A percentile compares a stretch with the other conserved stretches of the same genome.
Evolutionary conservation across 35 echinoderm and acorn worm genomes (phyloP).

Genomic region (Chiridota heheva): DNA sequence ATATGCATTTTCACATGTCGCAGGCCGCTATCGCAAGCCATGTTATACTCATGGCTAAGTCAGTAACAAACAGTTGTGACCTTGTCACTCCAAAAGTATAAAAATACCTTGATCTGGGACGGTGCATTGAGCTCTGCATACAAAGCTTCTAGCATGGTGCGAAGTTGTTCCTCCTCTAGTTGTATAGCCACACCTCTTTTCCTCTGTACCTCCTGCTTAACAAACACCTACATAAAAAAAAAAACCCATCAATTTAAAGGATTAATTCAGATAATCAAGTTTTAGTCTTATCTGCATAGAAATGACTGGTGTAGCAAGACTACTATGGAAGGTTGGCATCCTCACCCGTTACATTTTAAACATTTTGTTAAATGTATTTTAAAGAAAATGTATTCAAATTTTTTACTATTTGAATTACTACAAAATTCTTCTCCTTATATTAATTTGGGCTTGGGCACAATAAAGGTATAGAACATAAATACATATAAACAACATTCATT

Average conservation of each 20-base stretch:
- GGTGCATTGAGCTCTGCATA: conserved; percentile 55
- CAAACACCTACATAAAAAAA: conserved; percentile 49
- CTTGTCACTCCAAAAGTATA: neutral
- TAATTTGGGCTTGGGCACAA: neutral
- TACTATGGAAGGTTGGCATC: too few relatives aligned
- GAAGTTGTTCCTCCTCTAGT: conserved; percentile 71
- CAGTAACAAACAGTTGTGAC: too few relatives aligned
- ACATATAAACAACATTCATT: too few relatives aligned
- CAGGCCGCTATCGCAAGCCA: too few relatives aligned
- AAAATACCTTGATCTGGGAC: conserved; percentile 53
- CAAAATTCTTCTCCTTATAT: neutral
- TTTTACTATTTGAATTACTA: too few relatives aligned
- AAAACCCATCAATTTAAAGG: neutral
- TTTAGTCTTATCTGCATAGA: too few relatives aligned
- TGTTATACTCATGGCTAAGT: too few relatives aligned
- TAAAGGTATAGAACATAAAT: neutral
- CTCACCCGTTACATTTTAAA: too few relatives aligned
- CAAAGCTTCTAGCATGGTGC: conserved; percentile 46
- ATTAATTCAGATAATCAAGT: neutral
- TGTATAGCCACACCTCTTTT: conserved; percentile 71
- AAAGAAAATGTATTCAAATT: too few relatives aligned
- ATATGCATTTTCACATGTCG: too few relatives aligned
- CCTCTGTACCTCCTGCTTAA: conserved; percentile 60
- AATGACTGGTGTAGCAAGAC: too few relatives aligned
- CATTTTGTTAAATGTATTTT: neutral